Evolutionary conservation across 2,113 vertebrate species (phyloP).

Genomic region (Nematolebias whitei): DNA sequence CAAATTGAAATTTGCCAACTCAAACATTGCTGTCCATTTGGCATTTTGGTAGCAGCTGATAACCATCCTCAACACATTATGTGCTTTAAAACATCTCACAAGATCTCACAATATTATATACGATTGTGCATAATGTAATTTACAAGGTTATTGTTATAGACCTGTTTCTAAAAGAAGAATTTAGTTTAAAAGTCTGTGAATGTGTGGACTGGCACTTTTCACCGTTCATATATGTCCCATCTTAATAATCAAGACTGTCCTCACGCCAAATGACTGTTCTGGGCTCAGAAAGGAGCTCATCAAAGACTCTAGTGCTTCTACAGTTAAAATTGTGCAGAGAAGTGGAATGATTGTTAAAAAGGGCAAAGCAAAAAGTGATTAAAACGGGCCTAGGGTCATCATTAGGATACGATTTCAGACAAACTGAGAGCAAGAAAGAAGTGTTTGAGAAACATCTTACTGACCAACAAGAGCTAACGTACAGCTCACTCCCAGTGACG

Average conservation of each 20-base stretch:
- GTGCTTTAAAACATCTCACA: too few relatives aligned
- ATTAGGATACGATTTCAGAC: constrained; percentile 75
- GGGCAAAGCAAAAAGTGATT: constrained; percentile 77
- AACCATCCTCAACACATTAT: too few relatives aligned
- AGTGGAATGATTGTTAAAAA: constrained; percentile 78
- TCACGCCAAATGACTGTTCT: constrained; percentile 54
- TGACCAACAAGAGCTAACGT: constrained; percentile 60
- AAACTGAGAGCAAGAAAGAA: constrained; percentile 55
- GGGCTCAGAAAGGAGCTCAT: constrained; percentile 65
- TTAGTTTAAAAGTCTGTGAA: too few relatives aligned
- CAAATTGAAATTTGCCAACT: too few relatives aligned
- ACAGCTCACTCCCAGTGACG: constrained; percentile 54
- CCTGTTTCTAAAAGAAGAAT: too few relatives aligned
- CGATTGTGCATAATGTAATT: too few relatives aligned
- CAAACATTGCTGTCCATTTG: too few relatives aligned
- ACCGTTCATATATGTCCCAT: constrained; percentile 30
- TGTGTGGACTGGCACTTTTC: neutral
- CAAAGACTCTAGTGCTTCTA: constrained; percentile 53
- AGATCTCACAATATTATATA: too few relatives aligned
- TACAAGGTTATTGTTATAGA: too few relatives aligned
- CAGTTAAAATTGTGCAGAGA: constrained; percentile 71
- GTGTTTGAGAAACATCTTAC: constrained; percentile 63
- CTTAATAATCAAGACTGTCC: constrained; percentile 22
- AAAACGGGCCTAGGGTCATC: constrained; percentile 78
- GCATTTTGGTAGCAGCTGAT: too few relatives aligned